A percentile compares a stretch with the other conserved stretches of the same genome.
These are phyloP conservation scores for Saxidomus purpurata DNA, from an alignment of 1,140 invertebrate species.

Conservation along the genomic window DNA sequence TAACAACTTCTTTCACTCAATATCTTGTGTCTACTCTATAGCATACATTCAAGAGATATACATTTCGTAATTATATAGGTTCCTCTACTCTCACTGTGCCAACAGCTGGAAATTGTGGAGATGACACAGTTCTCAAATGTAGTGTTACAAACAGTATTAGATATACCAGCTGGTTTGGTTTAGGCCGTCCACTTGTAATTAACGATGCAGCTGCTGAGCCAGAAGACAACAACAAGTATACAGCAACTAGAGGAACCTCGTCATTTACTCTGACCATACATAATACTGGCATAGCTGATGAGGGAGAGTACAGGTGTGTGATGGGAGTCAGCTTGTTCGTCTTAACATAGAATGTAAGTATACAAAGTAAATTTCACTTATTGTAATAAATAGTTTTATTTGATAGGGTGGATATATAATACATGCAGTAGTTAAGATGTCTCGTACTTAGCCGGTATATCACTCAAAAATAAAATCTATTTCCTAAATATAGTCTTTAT, in stretches of 20 bases:
- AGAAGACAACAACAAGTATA: neutral
- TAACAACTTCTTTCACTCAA: too few species aligned
- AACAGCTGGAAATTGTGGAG: neutral
- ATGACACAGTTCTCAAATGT: neutral
- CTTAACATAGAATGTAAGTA: neutral
- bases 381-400: too few species aligned
- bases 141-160: neutral
- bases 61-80: neutral
- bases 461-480: too few species aligned
- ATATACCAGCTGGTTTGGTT: neutral
- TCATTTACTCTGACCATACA: slow-evolving; percentile 6
- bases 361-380: too few species aligned
- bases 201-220: neutral
- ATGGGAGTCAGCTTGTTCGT: neutral
- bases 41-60: too few species aligned
- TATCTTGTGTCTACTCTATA: too few species aligned
- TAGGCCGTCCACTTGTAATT: neutral
- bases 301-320: neutral
- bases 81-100: neutral
- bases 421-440: too few species aligned
- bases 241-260: neutral
- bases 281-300: neutral
- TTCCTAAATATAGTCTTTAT: too few species aligned
- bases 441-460: too few species aligned
- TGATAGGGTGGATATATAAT: too few species aligned